Evolutionary conservation across 2,888 invertebrate species (phyloP).

Genomic region (Belgica antarctica): DNA sequence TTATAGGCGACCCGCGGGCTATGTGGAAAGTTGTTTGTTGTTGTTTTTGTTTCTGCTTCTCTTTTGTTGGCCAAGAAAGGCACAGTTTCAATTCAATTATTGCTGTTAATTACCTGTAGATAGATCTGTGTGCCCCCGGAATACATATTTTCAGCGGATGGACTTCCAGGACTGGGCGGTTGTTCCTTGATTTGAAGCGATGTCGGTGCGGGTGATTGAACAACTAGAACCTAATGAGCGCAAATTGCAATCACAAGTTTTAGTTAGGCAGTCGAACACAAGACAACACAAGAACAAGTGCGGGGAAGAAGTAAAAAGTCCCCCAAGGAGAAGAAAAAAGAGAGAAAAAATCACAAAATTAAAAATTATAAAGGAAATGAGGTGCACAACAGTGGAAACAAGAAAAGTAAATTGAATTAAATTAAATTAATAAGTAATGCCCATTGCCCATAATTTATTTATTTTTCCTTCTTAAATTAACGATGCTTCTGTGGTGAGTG

Average conservation of each 20-base stretch:
- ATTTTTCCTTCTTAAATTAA: constrained; percentile 11
- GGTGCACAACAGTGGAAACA: constrained; percentile 1
- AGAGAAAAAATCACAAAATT: constrained; percentile 22
- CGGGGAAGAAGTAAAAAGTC: not conserved
- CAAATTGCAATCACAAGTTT: not conserved
- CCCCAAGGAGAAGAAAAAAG: constrained; percentile 16
- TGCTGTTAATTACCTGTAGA: constrained; percentile 52
- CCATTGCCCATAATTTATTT: constrained; percentile 40
- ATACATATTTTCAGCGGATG: constrained; percentile 54
- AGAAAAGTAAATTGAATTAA: constrained; percentile 41
- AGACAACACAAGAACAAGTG: not conserved
- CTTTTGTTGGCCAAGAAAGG: not conserved
- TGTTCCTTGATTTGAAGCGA: constrained; percentile 53
- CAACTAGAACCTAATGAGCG: constrained; percentile 52
- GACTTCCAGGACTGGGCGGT: constrained; percentile 53
- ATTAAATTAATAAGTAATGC: constrained; percentile 43
- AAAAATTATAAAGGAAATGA: constrained; percentile 12
- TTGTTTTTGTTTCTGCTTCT: no score
- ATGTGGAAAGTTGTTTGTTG: not conserved
- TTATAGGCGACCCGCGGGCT: not conserved
- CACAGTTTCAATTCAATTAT: constrained; percentile 12
- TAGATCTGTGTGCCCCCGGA: constrained; percentile 57
- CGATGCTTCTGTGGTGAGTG: not conserved
- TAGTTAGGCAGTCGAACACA: not conserved
- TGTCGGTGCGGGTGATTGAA: constrained; percentile 51